Evolutionary conservation across 1,140 invertebrate genomes (phyloP).

Genomic region (Zaprionus inermis): DNA sequence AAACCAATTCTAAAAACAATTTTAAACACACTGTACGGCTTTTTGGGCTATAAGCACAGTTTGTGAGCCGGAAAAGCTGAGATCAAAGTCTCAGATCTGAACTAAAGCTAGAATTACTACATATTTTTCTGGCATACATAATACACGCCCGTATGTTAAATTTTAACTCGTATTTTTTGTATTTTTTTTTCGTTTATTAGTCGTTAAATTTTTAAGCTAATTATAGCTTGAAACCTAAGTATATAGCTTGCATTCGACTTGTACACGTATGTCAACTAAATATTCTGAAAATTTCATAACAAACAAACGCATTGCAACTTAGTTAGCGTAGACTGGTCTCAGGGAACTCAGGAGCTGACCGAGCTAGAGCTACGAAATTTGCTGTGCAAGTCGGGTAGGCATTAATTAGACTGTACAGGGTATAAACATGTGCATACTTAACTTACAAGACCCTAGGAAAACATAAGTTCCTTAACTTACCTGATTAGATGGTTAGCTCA

Average conservation of each 20-base stretch:
- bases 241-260: not conserved
- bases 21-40: not conserved
- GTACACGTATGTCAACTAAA: not conserved
- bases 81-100: not conserved
- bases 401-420: not conserved
- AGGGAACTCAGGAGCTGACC: not conserved
- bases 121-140: not conserved
- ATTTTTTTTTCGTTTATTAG: not conserved
- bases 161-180: not conserved
- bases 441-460: too few species aligned
- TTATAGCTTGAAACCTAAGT: not conserved
- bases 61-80: not conserved
- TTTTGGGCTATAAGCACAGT: not conserved
- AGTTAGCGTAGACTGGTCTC: not conserved
- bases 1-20: not conserved
- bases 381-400: too few species aligned
- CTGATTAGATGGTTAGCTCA: too few species aligned
- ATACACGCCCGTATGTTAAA: not conserved
- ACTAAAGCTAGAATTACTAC: not conserved
- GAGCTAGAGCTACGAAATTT: not conserved
- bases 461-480: constrained; percentile 6
- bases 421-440: not conserved
- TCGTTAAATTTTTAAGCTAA: constrained; percentile 7
- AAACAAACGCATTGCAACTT: not conserved
- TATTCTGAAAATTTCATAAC: not conserved